These are phyloP conservation scores for Semnornis frantzii DNA, from an alignment of 2,113 vertebrate genomes.

Conservation along the genomic window DNA sequence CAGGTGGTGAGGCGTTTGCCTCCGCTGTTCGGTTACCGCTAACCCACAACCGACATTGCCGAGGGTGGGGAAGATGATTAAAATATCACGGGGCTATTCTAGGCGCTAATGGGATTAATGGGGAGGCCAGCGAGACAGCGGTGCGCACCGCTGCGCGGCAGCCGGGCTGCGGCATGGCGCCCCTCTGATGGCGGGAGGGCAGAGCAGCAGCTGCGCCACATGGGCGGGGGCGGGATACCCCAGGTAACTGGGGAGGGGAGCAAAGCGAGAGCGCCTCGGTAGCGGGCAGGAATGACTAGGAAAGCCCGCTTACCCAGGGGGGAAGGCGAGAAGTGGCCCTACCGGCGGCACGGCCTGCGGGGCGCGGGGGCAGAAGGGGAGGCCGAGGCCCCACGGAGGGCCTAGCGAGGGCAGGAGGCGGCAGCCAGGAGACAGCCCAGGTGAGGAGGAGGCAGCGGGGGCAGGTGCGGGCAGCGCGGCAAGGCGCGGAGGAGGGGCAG, in stretches of 20 bases:
- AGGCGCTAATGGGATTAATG: slow-evolving; percentile 84
- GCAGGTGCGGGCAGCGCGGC: background rate
- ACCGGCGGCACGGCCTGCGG: background rate
- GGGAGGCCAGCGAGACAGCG: background rate
- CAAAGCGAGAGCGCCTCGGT: background rate
- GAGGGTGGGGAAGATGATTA: background rate
- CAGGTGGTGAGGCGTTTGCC: background rate
- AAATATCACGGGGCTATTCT: slow-evolving; percentile 44
- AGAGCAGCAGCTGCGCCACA: slow-evolving; percentile 34
- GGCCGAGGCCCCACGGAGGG: background rate
- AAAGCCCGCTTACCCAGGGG: background rate
- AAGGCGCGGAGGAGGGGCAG: background rate
- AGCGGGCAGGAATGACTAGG: background rate
- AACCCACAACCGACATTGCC: background rate
- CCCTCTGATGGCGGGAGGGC: slow-evolving; percentile 35
- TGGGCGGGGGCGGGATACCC: slow-evolving; percentile 37
- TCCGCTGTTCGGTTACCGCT: background rate
- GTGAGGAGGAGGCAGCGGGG: background rate
- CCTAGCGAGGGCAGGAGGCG: background rate
- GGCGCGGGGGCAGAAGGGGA: background rate
- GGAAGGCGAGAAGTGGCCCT: too few relatives aligned
- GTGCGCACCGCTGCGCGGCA: background rate
- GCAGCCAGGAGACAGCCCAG: background rate
- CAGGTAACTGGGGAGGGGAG: background rate
- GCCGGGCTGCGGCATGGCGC: slow-evolving; percentile 5